phyloP scores from a whole-genome alignment of 2,888 invertebrate genomes.

The Carpatolechia fugitivella region DNA sequence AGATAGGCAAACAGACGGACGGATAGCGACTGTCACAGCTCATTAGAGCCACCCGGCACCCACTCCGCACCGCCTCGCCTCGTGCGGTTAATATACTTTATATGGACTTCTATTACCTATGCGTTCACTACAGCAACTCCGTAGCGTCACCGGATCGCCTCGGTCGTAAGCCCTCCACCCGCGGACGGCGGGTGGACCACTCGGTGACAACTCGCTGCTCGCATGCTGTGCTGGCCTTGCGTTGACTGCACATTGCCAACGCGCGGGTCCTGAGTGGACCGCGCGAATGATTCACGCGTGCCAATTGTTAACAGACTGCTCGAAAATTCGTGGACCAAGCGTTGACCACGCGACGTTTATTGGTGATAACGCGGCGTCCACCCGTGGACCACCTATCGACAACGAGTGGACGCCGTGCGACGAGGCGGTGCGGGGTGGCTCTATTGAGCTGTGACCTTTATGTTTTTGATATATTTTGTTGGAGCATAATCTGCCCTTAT shows the following conservation, averaged over 20 bases:
- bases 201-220: constrained; percentile 18
- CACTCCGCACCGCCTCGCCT: constrained; percentile 13
- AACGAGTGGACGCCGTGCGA: constrained; percentile 19
- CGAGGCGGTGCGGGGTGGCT: not conserved
- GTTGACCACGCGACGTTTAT: constrained; percentile 9
- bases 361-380: constrained; percentile 18
- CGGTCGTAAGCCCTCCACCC: constrained; percentile 14
- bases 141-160: constrained; percentile 15
- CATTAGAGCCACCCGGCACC: constrained; percentile 1
- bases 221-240: constrained; percentile 13
- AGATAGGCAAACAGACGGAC: no score
- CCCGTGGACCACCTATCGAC: constrained; percentile 18
- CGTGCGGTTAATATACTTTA: constrained; percentile 9
- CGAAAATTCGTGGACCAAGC: constrained; percentile 5
- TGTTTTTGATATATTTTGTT: no score
- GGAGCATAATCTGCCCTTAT: no score
- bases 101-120: not conserved
- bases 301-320: constrained; percentile 8
- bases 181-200: constrained; percentile 19
- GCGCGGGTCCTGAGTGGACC: constrained; percentile 11
- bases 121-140: constrained; percentile 14
- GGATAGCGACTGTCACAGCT: no score
- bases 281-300: no score
- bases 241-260: constrained; percentile 16
- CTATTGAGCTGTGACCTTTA: not conserved